Percentiles rank a stretch among this genome's conserved stretches.
These are phyloP conservation scores for Mercenaria mercenaria DNA, from an alignment of 1,140 invertebrate species.

Conservation along the genomic window DNA sequence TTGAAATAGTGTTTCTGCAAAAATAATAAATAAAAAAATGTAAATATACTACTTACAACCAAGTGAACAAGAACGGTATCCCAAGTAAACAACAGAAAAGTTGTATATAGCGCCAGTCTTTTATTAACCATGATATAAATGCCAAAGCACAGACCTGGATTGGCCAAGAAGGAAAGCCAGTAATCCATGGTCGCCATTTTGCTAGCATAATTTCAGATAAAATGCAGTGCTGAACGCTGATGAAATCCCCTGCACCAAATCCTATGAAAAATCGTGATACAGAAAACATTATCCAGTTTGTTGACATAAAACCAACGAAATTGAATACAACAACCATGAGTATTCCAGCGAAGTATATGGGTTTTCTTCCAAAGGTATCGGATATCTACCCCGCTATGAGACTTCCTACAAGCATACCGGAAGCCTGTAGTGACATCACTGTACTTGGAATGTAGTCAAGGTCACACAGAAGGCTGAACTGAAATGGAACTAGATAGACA, in stretches of 20 bases:
- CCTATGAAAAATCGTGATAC: slow-evolving; percentile 68
- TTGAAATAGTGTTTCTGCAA: too few relatives aligned
- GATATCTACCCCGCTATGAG: slow-evolving; percentile 38
- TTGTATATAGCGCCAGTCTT: slow-evolving; percentile 48
- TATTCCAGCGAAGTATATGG: slow-evolving; percentile 29
- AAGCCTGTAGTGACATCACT: slow-evolving; percentile 67
- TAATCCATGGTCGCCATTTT: slow-evolving; percentile 45
- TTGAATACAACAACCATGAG: slow-evolving; percentile 27
- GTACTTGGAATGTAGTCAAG: slow-evolving; percentile 55
- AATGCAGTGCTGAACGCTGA: slow-evolving; percentile 3
- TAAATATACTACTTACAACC: slow-evolving; percentile 31
- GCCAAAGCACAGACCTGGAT: slow-evolving; percentile 5
- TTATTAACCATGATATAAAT: not conserved
- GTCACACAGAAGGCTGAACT: slow-evolving; percentile 71
- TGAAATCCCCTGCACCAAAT: not conserved
- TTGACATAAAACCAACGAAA: slow-evolving; percentile 45
- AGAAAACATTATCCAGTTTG: slow-evolving; percentile 65
- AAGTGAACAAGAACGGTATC: not conserved
- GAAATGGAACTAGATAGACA: too few relatives aligned
- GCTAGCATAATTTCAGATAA: slow-evolving; percentile 26
- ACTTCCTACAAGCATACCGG: slow-evolving; percentile 64
- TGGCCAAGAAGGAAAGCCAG: slow-evolving; percentile 42
- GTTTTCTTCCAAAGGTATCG: slow-evolving; percentile 65
- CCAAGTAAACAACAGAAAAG: not conserved
- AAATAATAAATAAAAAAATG: too few relatives aligned